Evolutionary conservation across 1,140 invertebrate species (phyloP).

Genomic region (Scaptomyza hsui): DNA sequence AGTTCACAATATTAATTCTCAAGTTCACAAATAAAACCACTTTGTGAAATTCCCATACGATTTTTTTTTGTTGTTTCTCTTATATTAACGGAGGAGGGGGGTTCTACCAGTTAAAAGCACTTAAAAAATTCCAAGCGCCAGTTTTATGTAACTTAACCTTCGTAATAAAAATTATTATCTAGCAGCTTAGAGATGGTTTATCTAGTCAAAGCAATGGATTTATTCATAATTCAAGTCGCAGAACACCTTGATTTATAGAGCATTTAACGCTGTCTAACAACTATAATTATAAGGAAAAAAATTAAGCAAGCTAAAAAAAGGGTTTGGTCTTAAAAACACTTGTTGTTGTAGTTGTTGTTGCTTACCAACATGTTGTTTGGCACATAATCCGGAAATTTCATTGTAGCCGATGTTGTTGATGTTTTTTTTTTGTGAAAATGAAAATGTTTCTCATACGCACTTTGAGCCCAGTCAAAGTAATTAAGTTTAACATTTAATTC

Average conservation of each 20-base stretch:
- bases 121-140: slow-evolving; percentile 12
- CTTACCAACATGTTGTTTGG: slow-evolving; percentile 82
- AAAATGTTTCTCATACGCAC: slow-evolving; percentile 65
- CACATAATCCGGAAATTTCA: slow-evolving; percentile 83
- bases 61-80: background rate
- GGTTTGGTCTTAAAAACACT: slow-evolving; percentile 6
- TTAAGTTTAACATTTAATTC: slow-evolving; percentile 68
- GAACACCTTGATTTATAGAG: slow-evolving; percentile 62
- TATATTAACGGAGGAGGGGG: background rate
- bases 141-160: slow-evolving; percentile 35
- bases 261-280: slow-evolving; percentile 50
- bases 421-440: slow-evolving; percentile 46
- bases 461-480: slow-evolving; percentile 63
- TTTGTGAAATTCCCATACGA: slow-evolving; percentile 23
- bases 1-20: slow-evolving; percentile 3
- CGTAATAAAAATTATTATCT: slow-evolving; percentile 8
- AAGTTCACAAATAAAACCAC: slow-evolving; percentile 14
- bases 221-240: slow-evolving; percentile 53
- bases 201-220: slow-evolving; percentile 1
- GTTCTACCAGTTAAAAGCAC: slow-evolving; percentile 13
- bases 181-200: slow-evolving; percentile 19
- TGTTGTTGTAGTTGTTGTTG: slow-evolving; percentile 20
- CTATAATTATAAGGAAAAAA: slow-evolving; percentile 50
- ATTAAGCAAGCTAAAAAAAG: background rate
- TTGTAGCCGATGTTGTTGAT: slow-evolving; percentile 42